Evolutionary conservation across 2,797 vertebrate genomes (phyloP).

Genomic region (Balearica regulorum): DNA sequence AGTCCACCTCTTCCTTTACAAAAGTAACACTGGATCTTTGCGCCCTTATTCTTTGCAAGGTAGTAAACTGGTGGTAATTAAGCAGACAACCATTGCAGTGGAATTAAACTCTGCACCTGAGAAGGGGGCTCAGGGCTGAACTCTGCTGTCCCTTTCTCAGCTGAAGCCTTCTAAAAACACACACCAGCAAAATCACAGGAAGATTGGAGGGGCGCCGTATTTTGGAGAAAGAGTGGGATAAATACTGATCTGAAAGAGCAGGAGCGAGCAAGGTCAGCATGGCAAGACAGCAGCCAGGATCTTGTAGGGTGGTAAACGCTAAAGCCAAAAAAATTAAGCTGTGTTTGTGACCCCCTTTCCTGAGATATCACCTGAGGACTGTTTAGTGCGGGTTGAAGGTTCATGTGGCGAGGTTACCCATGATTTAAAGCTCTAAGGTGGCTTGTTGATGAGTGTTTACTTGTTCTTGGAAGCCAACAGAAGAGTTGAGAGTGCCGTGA

Average conservation of each 20-base stretch:
- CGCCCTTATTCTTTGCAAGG: neutral
- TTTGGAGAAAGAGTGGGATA: neutral
- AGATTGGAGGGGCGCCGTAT: rapidly evolving
- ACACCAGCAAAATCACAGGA: neutral
- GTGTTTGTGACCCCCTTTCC: neutral
- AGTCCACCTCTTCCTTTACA: neutral
- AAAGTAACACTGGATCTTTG: neutral
- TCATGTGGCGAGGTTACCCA: neutral
- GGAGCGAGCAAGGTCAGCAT: neutral
- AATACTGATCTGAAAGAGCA: neutral
- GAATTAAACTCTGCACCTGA: neutral
- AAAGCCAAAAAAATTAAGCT: neutral
- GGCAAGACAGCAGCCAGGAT: neutral
- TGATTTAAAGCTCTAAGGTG: neutral
- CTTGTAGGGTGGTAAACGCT: neutral
- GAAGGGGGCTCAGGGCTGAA: neutral
- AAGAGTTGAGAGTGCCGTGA: neutral
- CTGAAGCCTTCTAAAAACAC: neutral
- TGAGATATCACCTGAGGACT: neutral
- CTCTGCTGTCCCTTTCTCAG: neutral
- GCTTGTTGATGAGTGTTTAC: neutral
- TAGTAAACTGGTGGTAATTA: neutral
- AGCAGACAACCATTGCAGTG: neutral
- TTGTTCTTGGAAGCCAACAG: neutral
- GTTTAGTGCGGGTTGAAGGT: neutral